phyloP scores from a whole-genome alignment of 2,888 invertebrate species.

The Mythimna ferrago region DNA sequence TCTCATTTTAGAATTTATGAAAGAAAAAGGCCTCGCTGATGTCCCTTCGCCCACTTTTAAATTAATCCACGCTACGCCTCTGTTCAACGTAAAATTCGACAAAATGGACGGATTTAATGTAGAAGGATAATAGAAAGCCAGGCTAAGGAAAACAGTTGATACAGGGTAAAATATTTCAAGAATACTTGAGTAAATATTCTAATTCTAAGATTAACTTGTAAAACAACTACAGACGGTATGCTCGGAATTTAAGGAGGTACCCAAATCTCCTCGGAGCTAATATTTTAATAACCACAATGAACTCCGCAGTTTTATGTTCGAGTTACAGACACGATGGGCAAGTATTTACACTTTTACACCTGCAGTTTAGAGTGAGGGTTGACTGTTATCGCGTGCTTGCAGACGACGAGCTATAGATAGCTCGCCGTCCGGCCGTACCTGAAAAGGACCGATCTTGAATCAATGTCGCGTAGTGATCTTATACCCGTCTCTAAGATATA shows the following conservation, averaged over 20 bases:
- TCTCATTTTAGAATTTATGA: too few species aligned
- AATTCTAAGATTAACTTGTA: not conserved
- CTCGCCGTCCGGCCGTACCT: too few species aligned
- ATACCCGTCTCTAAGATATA: too few species aligned
- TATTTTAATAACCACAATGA: constrained; percentile 1
- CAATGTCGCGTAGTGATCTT: too few species aligned
- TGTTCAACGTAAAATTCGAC: not conserved
- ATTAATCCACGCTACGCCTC: too few species aligned
- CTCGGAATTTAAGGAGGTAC: not conserved
- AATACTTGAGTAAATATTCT: constrained; percentile 3
- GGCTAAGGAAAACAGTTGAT: not conserved
- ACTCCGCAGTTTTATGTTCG: not conserved
- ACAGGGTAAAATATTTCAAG: not conserved
- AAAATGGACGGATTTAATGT: not conserved
- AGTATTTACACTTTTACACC: not conserved
- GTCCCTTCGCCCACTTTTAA: too few species aligned
- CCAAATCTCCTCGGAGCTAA: not conserved
- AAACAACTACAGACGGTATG: constrained; percentile 1
- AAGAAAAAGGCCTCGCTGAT: too few species aligned
- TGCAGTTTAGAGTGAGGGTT: constrained; percentile 5
- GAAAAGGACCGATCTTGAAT: not conserved
- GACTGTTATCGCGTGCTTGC: not conserved
- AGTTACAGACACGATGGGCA: not conserved
- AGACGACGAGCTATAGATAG: not conserved
- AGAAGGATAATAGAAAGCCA: constrained; percentile 1